phyloP scores from a whole-genome alignment of 2,797 vertebrate genomes.

The Girardinus metallicus region DNA sequence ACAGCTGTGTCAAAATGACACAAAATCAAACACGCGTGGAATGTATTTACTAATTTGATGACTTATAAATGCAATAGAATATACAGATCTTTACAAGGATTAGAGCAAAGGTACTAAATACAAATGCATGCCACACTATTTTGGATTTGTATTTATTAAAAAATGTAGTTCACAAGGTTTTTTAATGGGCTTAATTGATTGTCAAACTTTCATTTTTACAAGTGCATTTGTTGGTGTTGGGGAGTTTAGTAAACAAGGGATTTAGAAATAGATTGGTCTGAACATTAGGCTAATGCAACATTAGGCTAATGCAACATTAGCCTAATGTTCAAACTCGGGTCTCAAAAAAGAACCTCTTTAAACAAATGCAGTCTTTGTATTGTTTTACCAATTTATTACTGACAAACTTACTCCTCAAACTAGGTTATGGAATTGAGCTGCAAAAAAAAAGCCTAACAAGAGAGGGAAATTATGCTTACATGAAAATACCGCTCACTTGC shows the following conservation, averaged over 20 bases:
- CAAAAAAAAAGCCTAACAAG: background rate
- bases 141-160: background rate
- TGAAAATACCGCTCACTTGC: background rate
- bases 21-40: background rate
- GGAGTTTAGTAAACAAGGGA: background rate
- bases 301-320: slow-evolving; percentile 26
- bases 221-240: slow-evolving; percentile 21
- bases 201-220: background rate
- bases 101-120: background rate
- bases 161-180: background rate
- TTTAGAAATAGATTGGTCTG: slow-evolving; percentile 1
- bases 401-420: background rate
- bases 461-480: background rate
- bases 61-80: background rate
- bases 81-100: background rate
- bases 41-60: background rate
- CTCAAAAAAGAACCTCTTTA: background rate
- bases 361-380: background rate
- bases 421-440: background rate
- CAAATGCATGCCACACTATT: background rate
- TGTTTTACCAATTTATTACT: slow-evolving; percentile 18
- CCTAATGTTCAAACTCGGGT: no score
- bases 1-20: background rate
- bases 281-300: slow-evolving; percentile 25
- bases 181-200: slow-evolving; percentile 5